Base-by-base conservation (phyloP, 2,888 invertebrate species). In the Sycophila texana region DNA sequence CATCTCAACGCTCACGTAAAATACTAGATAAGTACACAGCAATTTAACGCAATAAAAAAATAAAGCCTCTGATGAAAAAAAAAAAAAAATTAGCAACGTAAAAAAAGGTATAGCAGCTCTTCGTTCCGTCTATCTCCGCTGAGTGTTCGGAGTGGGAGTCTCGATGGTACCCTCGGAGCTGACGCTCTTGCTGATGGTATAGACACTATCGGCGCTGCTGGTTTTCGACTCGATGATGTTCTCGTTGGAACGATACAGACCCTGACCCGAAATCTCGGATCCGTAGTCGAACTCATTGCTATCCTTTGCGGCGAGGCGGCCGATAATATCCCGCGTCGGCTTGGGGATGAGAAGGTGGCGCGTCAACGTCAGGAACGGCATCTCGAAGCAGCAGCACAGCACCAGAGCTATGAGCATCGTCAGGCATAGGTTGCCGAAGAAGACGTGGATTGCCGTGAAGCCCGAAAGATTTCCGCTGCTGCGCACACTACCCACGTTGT, bases 371-470 rank as follows among this genome's bases (percentile, higher is more conserved):
- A 86, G 82, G 75, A 89, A 88, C 0, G 90, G 90, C 72, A 88
- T 84, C 79, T 90, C 90, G 81, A 89, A 88, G 22, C 85, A 84
- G 2, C 89, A 83, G 55, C 82, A 84, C 80, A 88, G 83, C 0
- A 86, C 70, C 0, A 82, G 77, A 0, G 90, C 85, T 0, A 88
- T 7, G 0, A 87, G 20, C 80, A 89, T 79, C 2, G 87, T 86
- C 3, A 87, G 71, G 12, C 83, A 82, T 39, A 89, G 77, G 74
- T 87, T 87, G 13, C 89, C 88, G 65, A 85, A 83, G 81, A 86
- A 89, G 2, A 82, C 58, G 26, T 87, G 87, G 86, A 89, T 76
- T 47, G 85, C 74, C 53, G 73, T 71, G 74, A 85, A 87, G 2
- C 80, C 63, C 1, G 86, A 84, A 14, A 88, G 68, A 55, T 79